phyloP scores from a whole-genome alignment of 2,888 invertebrate species.

The Coleophora flavipennella region DNA sequence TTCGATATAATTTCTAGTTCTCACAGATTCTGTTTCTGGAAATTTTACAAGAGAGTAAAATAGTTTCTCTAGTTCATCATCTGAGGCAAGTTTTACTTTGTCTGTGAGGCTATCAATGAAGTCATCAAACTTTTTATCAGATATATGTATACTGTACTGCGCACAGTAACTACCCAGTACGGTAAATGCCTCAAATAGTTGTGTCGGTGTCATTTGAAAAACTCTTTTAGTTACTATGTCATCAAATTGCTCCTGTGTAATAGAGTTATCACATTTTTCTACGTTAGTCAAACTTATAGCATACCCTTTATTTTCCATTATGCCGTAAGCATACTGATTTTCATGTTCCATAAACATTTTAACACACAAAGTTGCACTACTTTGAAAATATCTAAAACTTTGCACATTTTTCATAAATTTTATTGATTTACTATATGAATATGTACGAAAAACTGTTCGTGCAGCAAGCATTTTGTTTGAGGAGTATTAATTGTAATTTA shows the following conservation, averaged over 20 bases:
- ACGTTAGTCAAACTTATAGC: conserved; percentile 23
- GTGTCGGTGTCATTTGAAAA: conserved; percentile 28
- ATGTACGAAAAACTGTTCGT: background rate
- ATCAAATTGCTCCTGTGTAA: conserved; percentile 25
- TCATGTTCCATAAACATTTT: conserved; percentile 56
- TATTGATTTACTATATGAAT: background rate
- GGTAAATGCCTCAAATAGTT: conserved; percentile 41
- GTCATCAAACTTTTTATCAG: conserved; percentile 46
- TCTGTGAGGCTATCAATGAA: conserved; percentile 60
- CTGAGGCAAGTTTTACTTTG: conserved; percentile 65
- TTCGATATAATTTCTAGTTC: conserved; percentile 73
- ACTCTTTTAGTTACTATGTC: conserved; percentile 28
- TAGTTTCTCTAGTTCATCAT: conserved; percentile 69
- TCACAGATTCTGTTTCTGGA: conserved; percentile 63
- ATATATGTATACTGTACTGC: conserved; percentile 41
- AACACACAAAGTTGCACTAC: conserved; percentile 20
- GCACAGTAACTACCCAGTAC: conserved; percentile 41
- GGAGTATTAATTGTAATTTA: too few species aligned
- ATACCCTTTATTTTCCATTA: conserved; percentile 51
- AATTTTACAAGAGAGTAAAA: conserved; percentile 65
- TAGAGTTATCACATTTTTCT: conserved; percentile 12
- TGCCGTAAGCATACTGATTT: conserved; percentile 48
- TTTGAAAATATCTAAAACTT: conserved; percentile 26
- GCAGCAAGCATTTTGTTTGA: background rate
- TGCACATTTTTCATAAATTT: conserved; percentile 15